Evolutionary conservation across 35 echinoderm and acorn worm genomes (phyloP), one percentile per base, ranked within the genome.

Genomic region (Hemicentrotus pulcherrimus): DNA sequence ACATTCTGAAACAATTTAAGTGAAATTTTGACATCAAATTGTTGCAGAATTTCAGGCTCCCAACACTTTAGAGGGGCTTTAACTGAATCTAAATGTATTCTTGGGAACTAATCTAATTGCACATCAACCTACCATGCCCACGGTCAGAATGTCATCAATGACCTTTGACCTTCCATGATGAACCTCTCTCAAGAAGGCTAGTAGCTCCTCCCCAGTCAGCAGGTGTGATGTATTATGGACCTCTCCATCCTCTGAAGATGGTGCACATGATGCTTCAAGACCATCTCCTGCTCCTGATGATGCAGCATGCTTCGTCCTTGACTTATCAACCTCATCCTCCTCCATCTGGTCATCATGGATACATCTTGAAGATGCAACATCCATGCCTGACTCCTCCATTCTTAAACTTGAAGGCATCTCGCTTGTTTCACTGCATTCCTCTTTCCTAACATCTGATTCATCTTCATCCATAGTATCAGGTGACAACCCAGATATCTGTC

Each of bases 101-200:
- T 55, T 55, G 9, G 15, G 12, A 52, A 52, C 48, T 41, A 41
- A 41, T 41, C 35, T 41, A 41, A 52, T 52, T 52, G 50, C 15
- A 55, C 7, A n/a, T 28, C 22, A 91, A 59, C 98, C 97, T 94
- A 99, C 98, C 96, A 99, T 95, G 91, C 98, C 98, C 18, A 99
- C 88, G 33, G 98, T 99, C 15, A 91, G 92, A 41, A 97, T 94
- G 6, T 95, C 97, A 45, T 97, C 97, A 55, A 85, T 96, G 10
- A 99, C 98, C 94, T 98, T 99, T 48, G 47, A 70, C 48, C 94
- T 89, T 28, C 98, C 97, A 22, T 22, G 85, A 92, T 98, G 97
- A 48, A 97, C 61, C 48, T 78, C 59, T 14, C 95, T 95, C 6
- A 99, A 91, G 19, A 99, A 85, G 5, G 95, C 94, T 14, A 99